Evolutionary conservation across 2,113 vertebrate species (phyloP).

Genomic region (Galbula dea): DNA sequence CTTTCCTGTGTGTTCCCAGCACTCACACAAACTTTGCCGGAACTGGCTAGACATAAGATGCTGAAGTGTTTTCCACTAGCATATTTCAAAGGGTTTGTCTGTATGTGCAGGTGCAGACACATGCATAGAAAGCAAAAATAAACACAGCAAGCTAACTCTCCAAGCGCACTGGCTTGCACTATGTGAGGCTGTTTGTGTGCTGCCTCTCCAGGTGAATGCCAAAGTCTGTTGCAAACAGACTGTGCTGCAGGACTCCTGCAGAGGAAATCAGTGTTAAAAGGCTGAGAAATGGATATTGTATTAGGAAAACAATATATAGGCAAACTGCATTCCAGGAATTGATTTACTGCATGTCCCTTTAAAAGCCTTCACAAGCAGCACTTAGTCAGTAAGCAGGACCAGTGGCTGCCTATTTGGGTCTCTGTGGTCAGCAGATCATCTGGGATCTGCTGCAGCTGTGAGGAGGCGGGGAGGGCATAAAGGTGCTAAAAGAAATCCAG

Average conservation of each 20-base stretch:
- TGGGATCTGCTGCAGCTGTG: constrained; percentile 47
- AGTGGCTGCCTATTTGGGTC: constrained; percentile 30
- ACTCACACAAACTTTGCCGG: not conserved
- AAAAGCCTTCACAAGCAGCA: constrained; percentile 36
- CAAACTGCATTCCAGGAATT: not conserved
- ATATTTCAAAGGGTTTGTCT: not conserved
- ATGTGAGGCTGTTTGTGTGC: not conserved
- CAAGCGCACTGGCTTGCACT: not conserved
- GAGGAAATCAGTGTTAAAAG: not conserved
- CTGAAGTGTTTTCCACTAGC: not conserved
- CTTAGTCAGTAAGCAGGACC: constrained; percentile 37
- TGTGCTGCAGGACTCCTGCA: not conserved
- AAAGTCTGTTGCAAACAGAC: not conserved
- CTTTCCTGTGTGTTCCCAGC: not conserved
- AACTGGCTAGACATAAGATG: not conserved
- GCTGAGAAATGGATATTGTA: not conserved
- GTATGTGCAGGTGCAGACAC: not conserved
- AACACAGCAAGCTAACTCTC: not conserved
- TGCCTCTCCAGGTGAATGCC: not conserved
- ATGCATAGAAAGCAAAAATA: not conserved
- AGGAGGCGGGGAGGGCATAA: not conserved
- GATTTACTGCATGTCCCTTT: constrained; percentile 41
- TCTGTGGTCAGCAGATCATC: constrained; percentile 49
- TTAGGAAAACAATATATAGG: not conserved
- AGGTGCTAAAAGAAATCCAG: not conserved